A percentile compares a stretch with the other conserved stretches of the same genome.
Conservation (phyloP, 2,888 invertebrate species). For the Andrena dorsata region DNA sequence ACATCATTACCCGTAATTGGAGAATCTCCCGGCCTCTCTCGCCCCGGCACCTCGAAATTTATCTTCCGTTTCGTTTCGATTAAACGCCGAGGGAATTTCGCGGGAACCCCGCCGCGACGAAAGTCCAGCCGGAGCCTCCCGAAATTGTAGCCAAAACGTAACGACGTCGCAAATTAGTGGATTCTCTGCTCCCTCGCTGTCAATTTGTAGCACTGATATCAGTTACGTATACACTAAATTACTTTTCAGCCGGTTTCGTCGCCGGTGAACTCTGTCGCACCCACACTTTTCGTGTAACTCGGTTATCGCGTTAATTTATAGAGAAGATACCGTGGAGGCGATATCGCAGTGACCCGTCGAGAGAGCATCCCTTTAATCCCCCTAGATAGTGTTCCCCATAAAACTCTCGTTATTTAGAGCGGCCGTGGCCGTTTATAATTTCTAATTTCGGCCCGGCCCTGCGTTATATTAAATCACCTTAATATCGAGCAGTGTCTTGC, state of each 20-base stretch:
- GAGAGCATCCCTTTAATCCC: slow-evolving; percentile 26
- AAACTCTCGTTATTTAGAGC: slow-evolving; percentile 42
- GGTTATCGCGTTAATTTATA: slow-evolving; percentile 11
- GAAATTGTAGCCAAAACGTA: neutral
- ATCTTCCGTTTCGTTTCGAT: slow-evolving; percentile 56
- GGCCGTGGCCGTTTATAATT: slow-evolving; percentile 30
- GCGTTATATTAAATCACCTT: slow-evolving; percentile 59
- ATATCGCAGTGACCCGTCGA: slow-evolving; percentile 9
- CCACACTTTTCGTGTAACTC: neutral
- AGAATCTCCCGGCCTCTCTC: slow-evolving; percentile 43
- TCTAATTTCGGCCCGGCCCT: slow-evolving; percentile 41
- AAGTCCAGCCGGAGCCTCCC: neutral
- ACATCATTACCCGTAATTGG: slow-evolving; percentile 81
- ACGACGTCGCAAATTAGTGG: neutral
- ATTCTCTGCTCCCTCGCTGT: neutral
- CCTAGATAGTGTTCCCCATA: neutral
- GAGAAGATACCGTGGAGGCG: slow-evolving; percentile 1
- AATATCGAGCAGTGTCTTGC: slow-evolving; percentile 52
- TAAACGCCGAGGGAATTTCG: slow-evolving; percentile 39
- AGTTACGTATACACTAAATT: too few species aligned
- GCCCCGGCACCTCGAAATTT: slow-evolving; percentile 30
- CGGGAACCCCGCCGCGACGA: neutral
- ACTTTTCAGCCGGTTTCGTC: too few species aligned
- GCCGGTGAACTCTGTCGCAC: neutral
- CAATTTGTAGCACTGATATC: too few species aligned